phyloP scores from a whole-genome alignment of 2,888 invertebrate species.

The Oxystoma pomonae region DNA sequence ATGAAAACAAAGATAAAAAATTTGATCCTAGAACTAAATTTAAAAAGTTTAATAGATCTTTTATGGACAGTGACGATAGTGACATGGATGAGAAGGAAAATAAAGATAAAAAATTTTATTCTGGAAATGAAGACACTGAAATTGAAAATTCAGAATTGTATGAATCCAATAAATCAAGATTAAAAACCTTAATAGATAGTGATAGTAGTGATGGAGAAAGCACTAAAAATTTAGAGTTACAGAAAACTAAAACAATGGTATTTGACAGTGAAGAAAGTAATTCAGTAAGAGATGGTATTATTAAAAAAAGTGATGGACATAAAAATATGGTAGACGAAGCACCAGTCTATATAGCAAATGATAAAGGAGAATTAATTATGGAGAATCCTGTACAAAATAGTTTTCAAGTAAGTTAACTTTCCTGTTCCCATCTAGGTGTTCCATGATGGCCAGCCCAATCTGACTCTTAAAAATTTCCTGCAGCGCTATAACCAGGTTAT shows the following conservation, averaged over 20 bases:
- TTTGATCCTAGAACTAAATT: background rate
- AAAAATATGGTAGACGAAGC: conserved; percentile 11
- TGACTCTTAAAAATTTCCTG: too few species aligned
- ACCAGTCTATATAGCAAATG: conserved; percentile 22
- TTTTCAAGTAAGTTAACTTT: background rate
- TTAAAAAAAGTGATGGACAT: conserved; percentile 2
- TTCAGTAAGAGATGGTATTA: background rate
- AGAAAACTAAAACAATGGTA: background rate
- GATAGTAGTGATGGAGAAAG: conserved; percentile 26
- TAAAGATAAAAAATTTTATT: background rate
- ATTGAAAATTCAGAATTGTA: background rate
- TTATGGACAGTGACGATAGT: background rate
- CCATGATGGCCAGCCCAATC: too few species aligned
- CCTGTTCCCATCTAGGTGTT: too few species aligned
- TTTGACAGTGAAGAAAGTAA: conserved; percentile 5
- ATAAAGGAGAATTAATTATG: conserved; percentile 23
- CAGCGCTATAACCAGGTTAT: too few species aligned
- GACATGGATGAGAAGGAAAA: background rate
- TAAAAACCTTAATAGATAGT: conserved; percentile 25
- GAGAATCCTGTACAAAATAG: conserved; percentile 20
- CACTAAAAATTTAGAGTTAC: conserved; percentile 10
- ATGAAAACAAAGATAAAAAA: background rate
- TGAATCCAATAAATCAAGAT: conserved; percentile 10
- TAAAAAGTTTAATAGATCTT: background rate
- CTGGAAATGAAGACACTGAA: background rate